Percentiles rank a stretch among this genome's conserved stretches.
phyloP scores from a whole-genome alignment of 2,113 vertebrate species.

The Corythornis madagascariensis region DNA sequence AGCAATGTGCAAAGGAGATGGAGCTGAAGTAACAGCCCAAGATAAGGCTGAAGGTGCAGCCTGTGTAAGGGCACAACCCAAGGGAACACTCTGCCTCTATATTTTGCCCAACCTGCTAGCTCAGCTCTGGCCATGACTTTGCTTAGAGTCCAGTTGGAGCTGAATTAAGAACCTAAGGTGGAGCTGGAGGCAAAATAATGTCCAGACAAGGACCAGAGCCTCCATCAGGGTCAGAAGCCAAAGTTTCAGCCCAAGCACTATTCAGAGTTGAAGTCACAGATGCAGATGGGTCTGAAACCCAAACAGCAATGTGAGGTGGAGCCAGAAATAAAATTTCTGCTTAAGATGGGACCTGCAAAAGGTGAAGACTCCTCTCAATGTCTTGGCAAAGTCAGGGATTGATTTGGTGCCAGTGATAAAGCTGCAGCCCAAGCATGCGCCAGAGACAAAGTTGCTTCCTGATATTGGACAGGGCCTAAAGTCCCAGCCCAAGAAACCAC shows the following conservation, averaged over 20 bases:
- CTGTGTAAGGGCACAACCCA: not conserved
- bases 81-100: too few relatives aligned
- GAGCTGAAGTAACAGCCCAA: too few relatives aligned
- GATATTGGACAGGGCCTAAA: not conserved
- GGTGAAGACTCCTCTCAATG: too few relatives aligned
- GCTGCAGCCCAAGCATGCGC: not conserved
- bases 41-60: not conserved
- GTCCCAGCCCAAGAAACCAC: not conserved
- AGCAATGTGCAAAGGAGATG: too few relatives aligned
- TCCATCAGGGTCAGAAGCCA: not conserved
- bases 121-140: too few relatives aligned
- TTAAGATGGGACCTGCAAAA: not conserved
- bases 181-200: not conserved
- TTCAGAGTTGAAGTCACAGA: not conserved
- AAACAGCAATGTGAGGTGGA: not conserved
- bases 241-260: not conserved
- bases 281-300: not conserved
- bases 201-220: not conserved
- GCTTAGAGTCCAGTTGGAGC: not conserved
- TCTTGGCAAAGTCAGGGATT: too few relatives aligned
- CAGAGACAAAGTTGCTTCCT: not conserved
- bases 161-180: not conserved
- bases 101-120: too few relatives aligned
- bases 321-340: not conserved
- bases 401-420: not conserved